A percentile compares a stretch with the other conserved stretches of the same genome.
These are phyloP conservation scores for Erinaceus europaeus DNA, from an alignment of 2,113 vertebrate genomes.

Conservation along the genomic window DNA sequence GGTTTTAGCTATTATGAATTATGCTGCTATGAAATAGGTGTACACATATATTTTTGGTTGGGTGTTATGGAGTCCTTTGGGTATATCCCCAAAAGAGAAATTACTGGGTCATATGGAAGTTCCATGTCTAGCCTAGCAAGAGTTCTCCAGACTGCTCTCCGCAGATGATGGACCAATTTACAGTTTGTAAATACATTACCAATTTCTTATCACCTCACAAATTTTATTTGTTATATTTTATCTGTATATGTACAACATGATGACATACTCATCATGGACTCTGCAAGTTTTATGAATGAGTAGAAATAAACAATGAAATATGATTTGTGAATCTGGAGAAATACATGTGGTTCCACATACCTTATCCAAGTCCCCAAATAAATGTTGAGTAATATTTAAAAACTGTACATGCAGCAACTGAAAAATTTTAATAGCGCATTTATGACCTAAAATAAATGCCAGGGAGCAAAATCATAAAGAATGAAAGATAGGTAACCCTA, in stretches of 20 bases:
- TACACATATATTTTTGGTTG: too few relatives aligned
- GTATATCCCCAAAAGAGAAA: too few relatives aligned
- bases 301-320: not conserved
- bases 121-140: too few relatives aligned
- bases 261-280: not conserved
- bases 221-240: not conserved
- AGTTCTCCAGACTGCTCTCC: too few relatives aligned
- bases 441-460: not conserved
- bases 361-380: not conserved
- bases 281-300: constrained; percentile 23
- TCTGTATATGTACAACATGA: not conserved
- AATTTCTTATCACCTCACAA: not conserved
- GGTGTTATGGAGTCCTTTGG: too few relatives aligned
- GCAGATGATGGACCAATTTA: too few relatives aligned
- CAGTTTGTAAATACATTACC: too few relatives aligned
- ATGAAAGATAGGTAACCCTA: not conserved
- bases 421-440: not conserved
- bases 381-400: not conserved
- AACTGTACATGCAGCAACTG: not conserved
- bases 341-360: not conserved
- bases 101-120: too few relatives aligned
- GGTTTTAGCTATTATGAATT: too few relatives aligned
- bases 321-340: constrained; percentile 20
- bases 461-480: not conserved
- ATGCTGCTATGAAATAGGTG: too few relatives aligned